These are phyloP conservation scores for Gortyna flavago DNA, from an alignment of 2,888 invertebrate genomes.

Conservation along the genomic window DNA sequence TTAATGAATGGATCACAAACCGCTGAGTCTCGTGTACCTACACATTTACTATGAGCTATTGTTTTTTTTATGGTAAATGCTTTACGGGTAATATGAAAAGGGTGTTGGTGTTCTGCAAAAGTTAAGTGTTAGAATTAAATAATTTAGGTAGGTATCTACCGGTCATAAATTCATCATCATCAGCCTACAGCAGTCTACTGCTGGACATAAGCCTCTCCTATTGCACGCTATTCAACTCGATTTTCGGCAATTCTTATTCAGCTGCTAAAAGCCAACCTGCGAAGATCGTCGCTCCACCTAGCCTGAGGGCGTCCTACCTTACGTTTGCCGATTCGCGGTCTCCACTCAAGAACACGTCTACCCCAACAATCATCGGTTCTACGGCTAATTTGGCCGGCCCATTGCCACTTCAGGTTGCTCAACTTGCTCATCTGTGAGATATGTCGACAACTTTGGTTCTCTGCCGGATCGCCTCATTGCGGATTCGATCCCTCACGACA, in stretches of 20 bases:
- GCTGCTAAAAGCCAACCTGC: too few relatives aligned
- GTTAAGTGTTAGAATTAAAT: not conserved
- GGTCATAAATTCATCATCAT: not conserved
- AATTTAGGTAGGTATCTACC: too few relatives aligned
- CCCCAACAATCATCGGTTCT: not conserved
- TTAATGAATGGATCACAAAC: slow-evolving; percentile 53
- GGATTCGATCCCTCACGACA: not conserved
- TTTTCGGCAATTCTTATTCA: too few relatives aligned
- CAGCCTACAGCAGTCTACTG: too few relatives aligned
- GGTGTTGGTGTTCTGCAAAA: not conserved
- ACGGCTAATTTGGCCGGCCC: not conserved
- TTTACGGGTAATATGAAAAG: not conserved
- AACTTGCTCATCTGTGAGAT: too few relatives aligned
- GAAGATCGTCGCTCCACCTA: too few relatives aligned
- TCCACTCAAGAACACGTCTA: not conserved
- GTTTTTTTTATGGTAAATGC: slow-evolving; percentile 19
- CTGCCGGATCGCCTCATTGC: not conserved
- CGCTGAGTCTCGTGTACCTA: slow-evolving; percentile 10
- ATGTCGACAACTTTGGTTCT: not conserved
- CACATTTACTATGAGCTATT: slow-evolving; percentile 21
- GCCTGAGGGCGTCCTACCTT: too few relatives aligned
- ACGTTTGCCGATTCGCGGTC: not conserved
- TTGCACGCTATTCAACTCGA: too few relatives aligned
- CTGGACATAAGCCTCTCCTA: too few relatives aligned
- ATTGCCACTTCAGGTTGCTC: not conserved